Percentiles rank a stretch among this genome's conserved stretches.
phyloP scores from a whole-genome alignment of 2,113 vertebrate genomes.

The Chauna torquata region DNA sequence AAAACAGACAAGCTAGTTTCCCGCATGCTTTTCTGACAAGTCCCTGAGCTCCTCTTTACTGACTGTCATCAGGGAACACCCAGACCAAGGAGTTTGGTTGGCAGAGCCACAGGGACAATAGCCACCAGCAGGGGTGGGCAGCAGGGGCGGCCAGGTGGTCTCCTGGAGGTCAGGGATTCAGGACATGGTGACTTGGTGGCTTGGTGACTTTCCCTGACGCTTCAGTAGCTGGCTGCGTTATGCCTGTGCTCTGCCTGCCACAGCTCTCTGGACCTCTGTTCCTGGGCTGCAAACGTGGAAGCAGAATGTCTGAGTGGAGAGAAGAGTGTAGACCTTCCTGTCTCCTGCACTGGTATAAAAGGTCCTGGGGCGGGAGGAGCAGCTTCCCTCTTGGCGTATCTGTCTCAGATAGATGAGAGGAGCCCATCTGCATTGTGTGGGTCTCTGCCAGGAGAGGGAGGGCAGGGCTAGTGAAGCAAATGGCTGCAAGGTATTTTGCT shows the following conservation, averaged over 20 bases:
- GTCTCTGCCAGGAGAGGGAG: not conserved
- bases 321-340: not conserved
- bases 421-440: not conserved
- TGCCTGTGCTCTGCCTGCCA: not conserved
- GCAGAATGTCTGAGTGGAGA: not conserved
- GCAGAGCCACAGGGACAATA: not conserved
- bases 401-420: not conserved
- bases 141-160: not conserved
- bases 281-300: not conserved
- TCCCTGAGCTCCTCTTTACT: not conserved
- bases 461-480: not conserved
- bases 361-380: not conserved
- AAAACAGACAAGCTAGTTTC: not conserved
- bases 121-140: fast-evolving
- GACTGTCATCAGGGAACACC: not conserved
- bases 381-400: not conserved
- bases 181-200: not conserved
- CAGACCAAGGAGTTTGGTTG: not conserved
- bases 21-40: not conserved
- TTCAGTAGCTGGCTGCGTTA: not conserved
- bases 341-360: not conserved
- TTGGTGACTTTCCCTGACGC: not conserved
- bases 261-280: not conserved
- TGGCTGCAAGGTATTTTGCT: not conserved
- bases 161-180: not conserved